Evolutionary conservation across 1,140 invertebrate species (phyloP), one percentile per base, ranked within the genome.

Genomic region (Cydia strobilella): DNA sequence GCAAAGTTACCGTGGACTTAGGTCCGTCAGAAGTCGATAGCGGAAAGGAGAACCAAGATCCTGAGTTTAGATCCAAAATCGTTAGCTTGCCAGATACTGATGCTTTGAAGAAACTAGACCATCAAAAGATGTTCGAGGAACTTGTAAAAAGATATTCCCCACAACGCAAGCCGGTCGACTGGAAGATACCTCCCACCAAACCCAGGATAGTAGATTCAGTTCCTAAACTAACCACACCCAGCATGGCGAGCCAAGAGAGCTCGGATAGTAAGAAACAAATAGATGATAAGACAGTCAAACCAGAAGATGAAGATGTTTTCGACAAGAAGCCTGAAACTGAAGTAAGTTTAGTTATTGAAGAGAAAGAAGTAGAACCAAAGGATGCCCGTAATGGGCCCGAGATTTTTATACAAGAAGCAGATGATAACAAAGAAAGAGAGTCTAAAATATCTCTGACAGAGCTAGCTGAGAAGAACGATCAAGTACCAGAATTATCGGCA

Each of bases 91-190:
- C 88, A 48, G 82, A 80, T 51, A 79, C 87, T 20, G 78, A 86
- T 5, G 78, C 76, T n/a, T 81, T 84, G 13, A 82, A 81, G 6
- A 90, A 89, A 80, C 63, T 91, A 7, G 91, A 93, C 74, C 90
- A 87, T 72, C 89, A 92, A 77, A 92, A 91, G 80, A 76, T 92
- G 20, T 93, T 91, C 76, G 89, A 93, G 75, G 87, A 92, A 62
- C 79, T 93, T 65, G 79, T 92, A 13, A 93, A 93, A 78, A 85
- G 90, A 66, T 93, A 93, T 75, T 92, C 91, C 3, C 91, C 91
- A 15, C 88, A 90, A 73, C 85, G 89, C 42, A 92, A 91, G 74
- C 88, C 87, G 13, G 76, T 93, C n/a, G 84, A 92, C 74, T 90
- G 90, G 89, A 90, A 82, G 48, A 77, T 93, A 74, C 91, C 91